Evolutionary conservation across 2,113 vertebrate species (phyloP), one percentile per base, ranked within the genome.

Genomic region (Suricata suricatta): DNA sequence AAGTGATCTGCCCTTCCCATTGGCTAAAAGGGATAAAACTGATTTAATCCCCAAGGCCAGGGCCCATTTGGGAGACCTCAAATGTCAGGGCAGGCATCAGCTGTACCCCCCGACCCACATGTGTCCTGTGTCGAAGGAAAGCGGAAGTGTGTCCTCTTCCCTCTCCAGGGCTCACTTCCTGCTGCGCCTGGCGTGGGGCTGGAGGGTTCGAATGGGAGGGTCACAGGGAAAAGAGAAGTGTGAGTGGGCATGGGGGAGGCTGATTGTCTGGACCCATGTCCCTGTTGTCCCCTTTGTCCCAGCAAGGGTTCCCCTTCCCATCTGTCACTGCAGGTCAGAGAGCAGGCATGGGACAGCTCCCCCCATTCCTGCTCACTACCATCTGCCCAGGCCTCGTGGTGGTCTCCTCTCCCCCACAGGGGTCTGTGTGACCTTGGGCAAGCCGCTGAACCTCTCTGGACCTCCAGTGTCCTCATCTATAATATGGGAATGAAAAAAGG

Each of bases 201-300:
- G 17, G 47, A 72, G 57, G 27, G 85, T 44, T 87, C 44, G 33
- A 64, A 27, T 1, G 3, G 47, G 94, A 97, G 79, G 93, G 88
- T 95, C 90, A 93, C 15, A 71, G 88, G 94, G 33, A 98, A 98
- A 98, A 84, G 97, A 96, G 97, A 98, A 98, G 97, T 98, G 64
- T 92, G 93, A 94, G 35, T 52, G 35, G 64, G 84, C 54, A 77
- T 1, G 17, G 54, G 54, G 84, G 68, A 81, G 79, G 79, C 85
- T 33, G n/a, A 44, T 69, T 35, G 69, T 93, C 86, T 93, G 82
- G 27, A n/a, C 90, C 74, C 74, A 14, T 44, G 91, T 95, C 41
- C 74, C 41, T 77, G 7, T 77, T 77, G 41, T 77, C 96, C 94
- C 60, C 95, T 97, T 88, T 94, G 95, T 96, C 97, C 97, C 71